phyloP scores from a whole-genome alignment of 2,797 vertebrate species.

The Valencia hispanica region DNA sequence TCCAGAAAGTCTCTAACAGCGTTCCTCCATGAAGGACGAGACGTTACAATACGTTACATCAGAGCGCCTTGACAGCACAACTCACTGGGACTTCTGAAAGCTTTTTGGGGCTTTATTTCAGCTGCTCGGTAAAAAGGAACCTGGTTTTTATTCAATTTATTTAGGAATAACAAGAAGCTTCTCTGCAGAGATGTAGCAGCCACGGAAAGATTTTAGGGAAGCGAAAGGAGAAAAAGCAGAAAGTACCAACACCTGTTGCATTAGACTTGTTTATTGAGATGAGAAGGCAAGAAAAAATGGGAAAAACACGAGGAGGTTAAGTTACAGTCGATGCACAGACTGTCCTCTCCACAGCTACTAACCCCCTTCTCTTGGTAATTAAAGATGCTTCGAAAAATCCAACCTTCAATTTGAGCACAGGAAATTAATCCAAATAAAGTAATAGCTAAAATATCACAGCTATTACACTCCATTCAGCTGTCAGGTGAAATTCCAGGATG shows the following conservation, averaged over 20 bases:
- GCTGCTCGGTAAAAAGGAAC: not conserved
- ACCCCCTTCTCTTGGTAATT: too few species aligned
- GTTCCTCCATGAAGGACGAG: not conserved
- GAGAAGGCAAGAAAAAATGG: not conserved
- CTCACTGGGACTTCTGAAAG: not conserved
- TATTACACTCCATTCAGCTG: too few species aligned
- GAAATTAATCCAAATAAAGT: too few species aligned
- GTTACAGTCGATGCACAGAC: too few species aligned
- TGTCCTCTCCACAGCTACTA: too few species aligned
- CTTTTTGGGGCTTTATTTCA: slow-evolving; percentile 1
- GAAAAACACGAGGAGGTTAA: not conserved
- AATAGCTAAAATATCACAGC: too few species aligned
- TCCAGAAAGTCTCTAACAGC: slow-evolving; percentile 7
- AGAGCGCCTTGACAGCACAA: slow-evolving; percentile 4
- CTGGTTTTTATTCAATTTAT: slow-evolving; percentile 3
- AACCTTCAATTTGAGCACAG: not conserved
- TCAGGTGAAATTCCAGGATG: too few species aligned
- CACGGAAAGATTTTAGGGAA: not conserved
- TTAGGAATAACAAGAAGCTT: not conserved
- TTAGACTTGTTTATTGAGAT: not conserved
- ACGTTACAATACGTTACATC: slow-evolving; percentile 28
- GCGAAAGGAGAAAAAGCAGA: not conserved
- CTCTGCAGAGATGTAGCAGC: not conserved
- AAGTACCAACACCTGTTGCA: not conserved
- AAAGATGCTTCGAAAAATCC: too few species aligned